Evolutionary conservation across 2,888 invertebrate genomes (phyloP).

Genomic region (Blera fallax): DNA sequence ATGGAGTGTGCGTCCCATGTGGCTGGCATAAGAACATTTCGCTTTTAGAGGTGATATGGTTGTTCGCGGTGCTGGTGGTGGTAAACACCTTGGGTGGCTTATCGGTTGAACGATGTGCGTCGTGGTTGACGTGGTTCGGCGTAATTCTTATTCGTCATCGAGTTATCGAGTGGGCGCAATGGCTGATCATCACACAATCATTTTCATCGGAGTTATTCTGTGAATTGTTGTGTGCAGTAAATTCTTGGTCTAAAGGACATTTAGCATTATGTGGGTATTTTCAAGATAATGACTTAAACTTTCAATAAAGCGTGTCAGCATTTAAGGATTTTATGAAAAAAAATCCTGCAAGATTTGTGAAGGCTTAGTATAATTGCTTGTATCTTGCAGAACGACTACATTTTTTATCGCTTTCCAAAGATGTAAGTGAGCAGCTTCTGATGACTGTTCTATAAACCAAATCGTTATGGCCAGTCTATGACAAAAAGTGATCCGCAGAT

Average conservation of each 20-base stretch:
- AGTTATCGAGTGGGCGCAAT: neutral
- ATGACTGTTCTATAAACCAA: too few species aligned
- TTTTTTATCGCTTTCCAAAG: too few species aligned
- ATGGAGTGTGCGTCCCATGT: conserved; percentile 27
- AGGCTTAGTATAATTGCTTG: too few species aligned
- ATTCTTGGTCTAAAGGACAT: neutral
- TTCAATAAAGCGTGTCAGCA: neutral
- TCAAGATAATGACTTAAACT: neutral
- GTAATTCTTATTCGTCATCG: neutral
- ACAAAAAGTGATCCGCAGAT: too few species aligned
- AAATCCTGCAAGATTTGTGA: too few species aligned
- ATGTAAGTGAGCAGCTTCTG: too few species aligned
- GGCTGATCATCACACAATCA: neutral
- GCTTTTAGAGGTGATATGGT: conserved; percentile 5
- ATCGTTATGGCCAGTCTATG: too few species aligned
- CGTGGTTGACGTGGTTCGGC: conserved; percentile 1
- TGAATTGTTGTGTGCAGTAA: neutral
- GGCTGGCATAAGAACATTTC: conserved; percentile 19
- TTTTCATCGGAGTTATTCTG: neutral
- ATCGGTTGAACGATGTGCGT: conserved; percentile 1
- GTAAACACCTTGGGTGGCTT: conserved; percentile 26
- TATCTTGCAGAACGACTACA: too few species aligned
- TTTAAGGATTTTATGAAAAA: too few species aligned
- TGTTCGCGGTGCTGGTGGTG: neutral
- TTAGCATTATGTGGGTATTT: neutral